Base-by-base conservation (phyloP, 2,797 vertebrate species). In the Oceanodroma leucorhoa region DNA sequence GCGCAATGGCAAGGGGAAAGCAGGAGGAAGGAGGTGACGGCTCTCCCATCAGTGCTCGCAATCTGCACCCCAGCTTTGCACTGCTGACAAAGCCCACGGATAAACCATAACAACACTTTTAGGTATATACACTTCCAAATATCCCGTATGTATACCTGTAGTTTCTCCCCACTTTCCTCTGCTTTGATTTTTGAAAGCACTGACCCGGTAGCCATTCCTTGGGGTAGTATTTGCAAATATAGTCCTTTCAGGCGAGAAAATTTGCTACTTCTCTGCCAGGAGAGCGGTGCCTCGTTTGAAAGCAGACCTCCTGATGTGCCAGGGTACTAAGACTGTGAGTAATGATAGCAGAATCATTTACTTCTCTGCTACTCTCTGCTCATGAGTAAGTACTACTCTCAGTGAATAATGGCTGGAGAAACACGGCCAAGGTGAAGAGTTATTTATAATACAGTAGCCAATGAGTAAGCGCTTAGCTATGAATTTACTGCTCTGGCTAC, bases 361-460 rank as follows among this genome's bases (percentile, higher is more conserved):
- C 86, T 91, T 6, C 83, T 81, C 64, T 23, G 51, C 86, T 75
- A 8, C 84, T 92, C 89, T 10, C 26, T 26, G 58, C 90, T 91
- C 5, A 3, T 24, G 61, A 93, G 80, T 51, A 67, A 89, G 83
- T 66, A 17, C 67, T 78, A 67, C 78, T 80, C 90, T 27, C 81
- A 73, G 92, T 85, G 94, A 94, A 38, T 73, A 96, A 93, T 11
- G 53, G 70, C 78, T 67, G 69, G 29, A 94, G 90, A 87, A 95
- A 40, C 71, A 80, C 91, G 92, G 93, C 88, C 94, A 93, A 92
- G 91, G 86, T 85, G 91, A 70, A 79, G 57, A 76, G 96, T 92
- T 97, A 94, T 95, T 97, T 97, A 95, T 94, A 95, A 95, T 78
- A 75, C 64, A 84, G 95, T 87, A 92, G 93, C 93, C 95, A 92